Conservation (phyloP, 2,113 vertebrate genomes). For the Alosa alosa region DNA sequence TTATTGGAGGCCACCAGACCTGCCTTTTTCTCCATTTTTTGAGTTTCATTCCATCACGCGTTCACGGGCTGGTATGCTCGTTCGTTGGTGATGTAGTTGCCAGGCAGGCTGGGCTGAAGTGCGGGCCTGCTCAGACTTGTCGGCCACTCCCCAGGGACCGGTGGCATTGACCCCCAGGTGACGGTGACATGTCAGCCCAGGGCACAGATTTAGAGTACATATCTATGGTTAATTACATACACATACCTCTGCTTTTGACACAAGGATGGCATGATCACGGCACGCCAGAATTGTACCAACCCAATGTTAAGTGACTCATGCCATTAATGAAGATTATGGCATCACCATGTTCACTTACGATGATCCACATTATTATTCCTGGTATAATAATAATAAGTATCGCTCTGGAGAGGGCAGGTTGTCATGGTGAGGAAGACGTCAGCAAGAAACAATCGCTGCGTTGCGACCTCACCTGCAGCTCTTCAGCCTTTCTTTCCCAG, state of each 20-base stretch:
- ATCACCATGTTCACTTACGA: not conserved
- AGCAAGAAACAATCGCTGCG: too few relatives aligned
- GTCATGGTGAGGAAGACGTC: too few relatives aligned
- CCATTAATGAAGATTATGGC: not conserved
- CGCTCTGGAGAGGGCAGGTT: too few relatives aligned
- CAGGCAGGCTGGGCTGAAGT: slow-evolving; percentile 67
- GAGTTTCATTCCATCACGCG: slow-evolving; percentile 15
- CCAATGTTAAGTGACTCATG: not conserved
- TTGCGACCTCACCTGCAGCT: too few relatives aligned
- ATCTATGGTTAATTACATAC: slow-evolving; percentile 25
- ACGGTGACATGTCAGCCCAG: slow-evolving; percentile 57
- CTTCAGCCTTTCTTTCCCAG: too few relatives aligned
- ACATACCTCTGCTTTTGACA: slow-evolving; percentile 18
- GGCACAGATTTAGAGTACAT: slow-evolving; percentile 42
- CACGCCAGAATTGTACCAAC: not conserved
- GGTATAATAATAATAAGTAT: not conserved
- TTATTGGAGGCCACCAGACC: slow-evolving; percentile 43
- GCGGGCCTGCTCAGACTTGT: slow-evolving; percentile 58
- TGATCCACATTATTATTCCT: not conserved
- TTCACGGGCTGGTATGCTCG: slow-evolving; percentile 53
- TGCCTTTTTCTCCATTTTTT: not conserved
- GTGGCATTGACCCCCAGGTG: slow-evolving; percentile 46
- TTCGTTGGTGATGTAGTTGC: slow-evolving; percentile 58
- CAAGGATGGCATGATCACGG: not conserved
- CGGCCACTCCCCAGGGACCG: slow-evolving; percentile 35